A percentile compares a stretch with the other conserved stretches of the same genome.
Evolutionary conservation across 2,797 vertebrate genomes (phyloP).

Genomic region (Rhodeus uyekii): DNA sequence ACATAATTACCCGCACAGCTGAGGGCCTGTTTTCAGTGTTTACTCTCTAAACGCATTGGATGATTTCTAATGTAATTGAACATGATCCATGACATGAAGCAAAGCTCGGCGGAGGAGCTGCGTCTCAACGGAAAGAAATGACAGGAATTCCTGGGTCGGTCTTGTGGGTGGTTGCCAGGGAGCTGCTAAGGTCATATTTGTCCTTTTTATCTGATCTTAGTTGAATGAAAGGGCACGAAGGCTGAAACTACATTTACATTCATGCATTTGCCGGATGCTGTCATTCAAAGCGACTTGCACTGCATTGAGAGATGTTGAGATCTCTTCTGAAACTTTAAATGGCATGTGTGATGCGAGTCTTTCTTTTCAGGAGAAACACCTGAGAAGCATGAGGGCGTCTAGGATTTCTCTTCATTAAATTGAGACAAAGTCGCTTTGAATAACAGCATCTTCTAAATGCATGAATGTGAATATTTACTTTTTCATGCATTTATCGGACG

Average conservation of each 20-base stretch:
- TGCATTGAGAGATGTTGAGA: no score
- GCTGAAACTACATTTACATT: background rate
- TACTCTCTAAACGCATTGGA: background rate
- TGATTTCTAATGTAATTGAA: constrained; percentile 53
- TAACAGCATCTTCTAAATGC: no score
- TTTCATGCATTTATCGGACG: no score
- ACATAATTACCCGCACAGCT: background rate
- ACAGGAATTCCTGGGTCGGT: constrained; percentile 59
- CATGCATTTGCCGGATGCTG: no score
- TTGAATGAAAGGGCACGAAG: background rate
- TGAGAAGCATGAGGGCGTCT: no score
- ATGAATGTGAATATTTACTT: no score
- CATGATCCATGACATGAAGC: constrained; percentile 47
- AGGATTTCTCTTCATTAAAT: no score
- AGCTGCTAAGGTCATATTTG: background rate
- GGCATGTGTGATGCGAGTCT: no score
- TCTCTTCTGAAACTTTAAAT: no score
- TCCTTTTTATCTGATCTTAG: background rate
- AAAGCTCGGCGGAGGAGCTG: constrained; percentile 63
- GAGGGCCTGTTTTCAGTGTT: constrained; percentile 38
- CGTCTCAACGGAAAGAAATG: constrained; percentile 53
- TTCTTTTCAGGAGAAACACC: no score
- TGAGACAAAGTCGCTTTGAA: no score
- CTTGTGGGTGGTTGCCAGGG: constrained; percentile 23
- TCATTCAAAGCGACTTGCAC: no score